phyloP scores from a whole-genome alignment of 1,140 invertebrate genomes.

The Drosophila tropicalis region DNA sequence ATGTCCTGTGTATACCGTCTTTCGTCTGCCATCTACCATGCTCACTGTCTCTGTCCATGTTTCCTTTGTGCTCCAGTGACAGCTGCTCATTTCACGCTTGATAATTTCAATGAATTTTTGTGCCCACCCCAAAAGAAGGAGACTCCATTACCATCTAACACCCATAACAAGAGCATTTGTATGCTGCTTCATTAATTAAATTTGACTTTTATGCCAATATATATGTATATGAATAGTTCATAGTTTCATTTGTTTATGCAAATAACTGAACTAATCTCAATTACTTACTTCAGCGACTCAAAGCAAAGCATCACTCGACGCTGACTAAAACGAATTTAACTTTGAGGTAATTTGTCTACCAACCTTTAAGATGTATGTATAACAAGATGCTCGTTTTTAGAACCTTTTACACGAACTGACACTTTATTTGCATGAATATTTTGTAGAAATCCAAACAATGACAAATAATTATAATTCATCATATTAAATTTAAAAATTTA shows the following conservation, averaged over 20 bases:
- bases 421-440: too few relatives aligned
- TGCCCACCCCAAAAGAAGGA: conserved; percentile 24
- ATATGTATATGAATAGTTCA: conserved; percentile 43
- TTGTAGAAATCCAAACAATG: too few relatives aligned
- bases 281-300: conserved; percentile 16
- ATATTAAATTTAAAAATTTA: background rate
- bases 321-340: background rate
- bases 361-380: too few relatives aligned
- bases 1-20: background rate
- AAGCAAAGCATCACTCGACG: background rate
- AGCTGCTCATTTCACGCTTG: conserved; percentile 79
- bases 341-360: too few relatives aligned
- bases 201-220: conserved; percentile 37
- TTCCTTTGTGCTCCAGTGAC: conserved; percentile 72
- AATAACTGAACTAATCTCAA: conserved; percentile 4
- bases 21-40: conserved; percentile 6
- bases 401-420: too few relatives aligned
- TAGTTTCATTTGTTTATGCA: conserved; percentile 26
- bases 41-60: conserved; percentile 27
- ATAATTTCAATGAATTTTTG: conserved; percentile 79
- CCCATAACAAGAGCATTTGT: conserved; percentile 52
- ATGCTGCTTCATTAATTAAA: conserved; percentile 70
- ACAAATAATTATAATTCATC: too few relatives aligned
- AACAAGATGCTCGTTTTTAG: too few relatives aligned
- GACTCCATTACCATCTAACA: conserved; percentile 26